A percentile compares a stretch with the other conserved stretches of the same genome.
phyloP scores from a whole-genome alignment of 1,140 invertebrate genomes.

The Belonocnema kinseyi region DNA sequence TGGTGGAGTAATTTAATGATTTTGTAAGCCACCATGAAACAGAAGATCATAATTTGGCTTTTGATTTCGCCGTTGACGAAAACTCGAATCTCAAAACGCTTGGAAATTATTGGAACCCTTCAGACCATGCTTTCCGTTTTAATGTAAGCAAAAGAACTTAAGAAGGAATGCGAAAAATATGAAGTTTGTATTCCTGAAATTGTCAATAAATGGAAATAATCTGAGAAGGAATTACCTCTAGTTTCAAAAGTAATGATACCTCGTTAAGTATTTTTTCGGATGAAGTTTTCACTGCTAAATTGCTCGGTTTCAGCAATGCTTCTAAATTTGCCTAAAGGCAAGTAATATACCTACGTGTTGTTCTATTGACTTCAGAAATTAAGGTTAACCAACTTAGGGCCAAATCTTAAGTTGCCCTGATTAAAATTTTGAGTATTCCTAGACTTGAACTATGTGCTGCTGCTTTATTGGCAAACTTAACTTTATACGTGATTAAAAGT shows the following conservation, averaged over 20 bases:
- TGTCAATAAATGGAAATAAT: too few relatives aligned
- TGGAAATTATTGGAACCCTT: too few relatives aligned
- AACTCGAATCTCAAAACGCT: too few relatives aligned
- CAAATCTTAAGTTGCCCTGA: constrained; percentile 58
- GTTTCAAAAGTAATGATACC: not conserved
- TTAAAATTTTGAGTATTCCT: constrained; percentile 45
- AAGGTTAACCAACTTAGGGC: constrained; percentile 39
- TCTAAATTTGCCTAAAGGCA: not conserved
- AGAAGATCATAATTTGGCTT: too few relatives aligned
- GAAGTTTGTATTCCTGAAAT: too few relatives aligned
- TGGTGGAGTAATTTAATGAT: not conserved
- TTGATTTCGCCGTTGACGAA: too few relatives aligned
- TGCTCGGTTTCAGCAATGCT: not conserved
- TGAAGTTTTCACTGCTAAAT: not conserved
- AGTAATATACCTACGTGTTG: constrained; percentile 42
- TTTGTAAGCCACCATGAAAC: too few relatives aligned
- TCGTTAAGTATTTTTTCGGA: not conserved
- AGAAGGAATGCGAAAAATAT: too few relatives aligned
- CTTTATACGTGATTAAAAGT: not conserved
- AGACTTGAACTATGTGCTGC: not conserved
- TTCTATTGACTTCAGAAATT: constrained; percentile 42
- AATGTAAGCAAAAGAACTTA: too few relatives aligned
- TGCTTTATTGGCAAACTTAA: not conserved
- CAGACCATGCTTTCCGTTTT: too few relatives aligned
- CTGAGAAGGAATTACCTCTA: not conserved